Conservation (phyloP, 2,888 invertebrate species). For the Erebia epiphron region DNA sequence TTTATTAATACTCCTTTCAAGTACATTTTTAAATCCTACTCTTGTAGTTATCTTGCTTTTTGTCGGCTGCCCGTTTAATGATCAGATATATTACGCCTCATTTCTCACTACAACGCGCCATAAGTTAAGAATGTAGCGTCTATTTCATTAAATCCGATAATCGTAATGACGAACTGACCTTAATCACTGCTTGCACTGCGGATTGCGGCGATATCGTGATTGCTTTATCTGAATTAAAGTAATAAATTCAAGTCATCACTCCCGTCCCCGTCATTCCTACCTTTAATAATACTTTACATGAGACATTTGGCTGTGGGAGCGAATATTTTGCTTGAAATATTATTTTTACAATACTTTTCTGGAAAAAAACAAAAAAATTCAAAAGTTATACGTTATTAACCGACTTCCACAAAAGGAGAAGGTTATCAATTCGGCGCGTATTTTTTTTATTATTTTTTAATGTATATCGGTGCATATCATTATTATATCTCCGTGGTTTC, state of each 20-base stretch:
- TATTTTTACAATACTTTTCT: not conserved
- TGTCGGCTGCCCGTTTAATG: constrained; percentile 42
- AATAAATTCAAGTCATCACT: constrained; percentile 36
- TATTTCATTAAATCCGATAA: constrained; percentile 42
- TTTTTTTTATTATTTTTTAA: too few relatives aligned
- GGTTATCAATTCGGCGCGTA: too few relatives aligned
- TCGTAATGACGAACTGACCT: constrained; percentile 41
- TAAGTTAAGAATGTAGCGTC: constrained; percentile 41
- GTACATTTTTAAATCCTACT: constrained; percentile 33
- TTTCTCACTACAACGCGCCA: constrained; percentile 41
- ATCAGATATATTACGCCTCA: constrained; percentile 42
- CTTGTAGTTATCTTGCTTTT: constrained; percentile 35
- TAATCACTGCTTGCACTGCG: constrained; percentile 41
- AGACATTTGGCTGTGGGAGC: constrained; percentile 6
- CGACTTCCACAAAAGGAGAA: too few relatives aligned
- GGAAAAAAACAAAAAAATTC: too few relatives aligned
- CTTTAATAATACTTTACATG: constrained; percentile 11
- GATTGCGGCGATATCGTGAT: constrained; percentile 38
- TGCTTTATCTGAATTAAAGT: constrained; percentile 34
- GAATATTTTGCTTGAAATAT: not conserved
- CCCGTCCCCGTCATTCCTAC: constrained; percentile 30
- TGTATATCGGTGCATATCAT: too few relatives aligned
- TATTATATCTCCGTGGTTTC: too few relatives aligned
- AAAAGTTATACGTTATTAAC: too few relatives aligned
- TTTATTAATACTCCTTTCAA: constrained; percentile 30